A percentile compares a stretch with the other conserved stretches of the same genome.
Conservation (phyloP, 2,797 vertebrate genomes). For the Eulemur rubriventer region DNA sequence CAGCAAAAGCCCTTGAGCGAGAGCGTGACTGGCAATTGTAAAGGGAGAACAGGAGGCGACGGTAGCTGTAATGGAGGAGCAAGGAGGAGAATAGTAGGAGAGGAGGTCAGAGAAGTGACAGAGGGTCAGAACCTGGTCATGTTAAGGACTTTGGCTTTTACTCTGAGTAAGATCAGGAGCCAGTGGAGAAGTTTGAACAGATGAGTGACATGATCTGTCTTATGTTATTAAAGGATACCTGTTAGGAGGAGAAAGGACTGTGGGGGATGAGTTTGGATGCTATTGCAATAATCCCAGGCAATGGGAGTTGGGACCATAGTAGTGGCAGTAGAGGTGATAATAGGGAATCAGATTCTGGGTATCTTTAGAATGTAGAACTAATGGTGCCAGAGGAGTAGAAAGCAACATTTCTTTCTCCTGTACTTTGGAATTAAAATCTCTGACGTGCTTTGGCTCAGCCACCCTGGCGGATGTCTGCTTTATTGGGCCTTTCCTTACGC, state of each 20-base stretch:
- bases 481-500: rapidly evolving
- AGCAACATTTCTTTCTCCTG: background rate
- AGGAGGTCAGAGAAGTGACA: background rate
- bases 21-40: background rate
- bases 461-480: background rate
- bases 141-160: background rate
- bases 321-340: background rate
- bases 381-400: background rate
- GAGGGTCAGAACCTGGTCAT: background rate
- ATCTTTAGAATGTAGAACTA: background rate
- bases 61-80: background rate
- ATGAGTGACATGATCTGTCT: background rate
- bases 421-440: background rate
- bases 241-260: background rate
- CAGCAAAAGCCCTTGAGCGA: background rate
- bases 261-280: background rate
- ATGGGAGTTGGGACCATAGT: background rate
- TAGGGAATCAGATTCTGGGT: background rate
- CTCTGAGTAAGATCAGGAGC: background rate
- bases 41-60: background rate
- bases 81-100: background rate
- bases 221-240: background rate
- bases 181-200: background rate
- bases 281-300: background rate
- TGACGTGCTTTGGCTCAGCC: background rate